Percentiles rank a stretch among this genome's conserved stretches.
phyloP scores from a whole-genome alignment of 35 echinoderm and acorn worm genomes.

The Diadema setosum region DNA sequence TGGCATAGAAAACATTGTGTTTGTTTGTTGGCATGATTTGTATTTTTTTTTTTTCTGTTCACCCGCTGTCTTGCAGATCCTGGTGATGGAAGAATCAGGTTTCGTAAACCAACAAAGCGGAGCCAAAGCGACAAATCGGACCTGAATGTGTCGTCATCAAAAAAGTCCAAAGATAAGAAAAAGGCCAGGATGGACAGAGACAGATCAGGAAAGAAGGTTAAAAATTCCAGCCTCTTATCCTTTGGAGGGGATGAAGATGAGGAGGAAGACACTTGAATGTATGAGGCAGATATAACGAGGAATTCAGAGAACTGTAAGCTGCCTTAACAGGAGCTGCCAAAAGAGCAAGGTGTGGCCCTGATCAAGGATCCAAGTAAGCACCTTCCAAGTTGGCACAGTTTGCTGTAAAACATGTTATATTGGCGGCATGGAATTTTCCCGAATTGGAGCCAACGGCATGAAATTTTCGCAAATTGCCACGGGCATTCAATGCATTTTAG shows the following conservation, averaged over 20 bases:
- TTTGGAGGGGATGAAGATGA: slow-evolving; percentile 93
- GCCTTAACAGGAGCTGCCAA: too few species aligned
- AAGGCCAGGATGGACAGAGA: slow-evolving; percentile 44
- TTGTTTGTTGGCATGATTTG: not conserved
- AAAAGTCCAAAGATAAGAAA: slow-evolving; percentile 70
- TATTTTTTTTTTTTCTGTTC: not conserved
- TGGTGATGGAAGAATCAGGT: slow-evolving; percentile 61
- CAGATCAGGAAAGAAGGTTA: slow-evolving; percentile 68
- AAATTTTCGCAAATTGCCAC: too few species aligned
- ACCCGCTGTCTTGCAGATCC: not conserved
- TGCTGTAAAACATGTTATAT: too few species aligned
- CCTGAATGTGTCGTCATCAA: slow-evolving; percentile 46
- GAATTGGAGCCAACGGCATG: too few species aligned
- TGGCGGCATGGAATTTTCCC: too few species aligned
- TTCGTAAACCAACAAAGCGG: slow-evolving; percentile 84
- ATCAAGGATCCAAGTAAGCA: too few species aligned
- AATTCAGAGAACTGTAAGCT: too few species aligned
- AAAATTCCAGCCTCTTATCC: slow-evolving; percentile 83
- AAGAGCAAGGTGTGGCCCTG: too few species aligned
- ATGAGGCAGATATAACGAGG: too few species aligned
- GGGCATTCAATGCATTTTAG: too few species aligned
- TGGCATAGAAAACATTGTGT: too few species aligned
- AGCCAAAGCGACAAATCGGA: slow-evolving; percentile 40
- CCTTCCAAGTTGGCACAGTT: too few species aligned
- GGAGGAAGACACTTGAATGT: slow-evolving; percentile 22